Percentiles rank a stretch among this genome's conserved stretches.
phyloP scores from a whole-genome alignment of 2,888 invertebrate genomes.

The Mythimna lalbum region DNA sequence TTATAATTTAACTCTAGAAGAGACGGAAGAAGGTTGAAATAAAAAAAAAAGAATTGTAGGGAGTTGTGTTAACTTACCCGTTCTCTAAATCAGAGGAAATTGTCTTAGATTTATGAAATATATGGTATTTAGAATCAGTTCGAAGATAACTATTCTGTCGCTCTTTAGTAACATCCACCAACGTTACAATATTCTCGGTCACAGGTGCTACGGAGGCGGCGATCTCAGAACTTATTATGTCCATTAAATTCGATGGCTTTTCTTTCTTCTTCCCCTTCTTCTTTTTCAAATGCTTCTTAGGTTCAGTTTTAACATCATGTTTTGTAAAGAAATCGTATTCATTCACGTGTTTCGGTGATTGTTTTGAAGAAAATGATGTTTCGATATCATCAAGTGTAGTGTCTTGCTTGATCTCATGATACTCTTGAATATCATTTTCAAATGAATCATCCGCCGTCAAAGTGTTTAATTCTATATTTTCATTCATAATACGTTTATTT shows the following conservation, averaged over 20 bases:
- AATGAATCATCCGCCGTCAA: slow-evolving; percentile 64
- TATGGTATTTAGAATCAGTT: slow-evolving; percentile 54
- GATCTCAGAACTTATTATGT: slow-evolving; percentile 80
- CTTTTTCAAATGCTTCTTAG: slow-evolving; percentile 70
- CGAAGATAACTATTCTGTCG: slow-evolving; percentile 69
- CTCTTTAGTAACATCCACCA: slow-evolving; percentile 64
- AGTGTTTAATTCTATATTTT: slow-evolving; percentile 78
- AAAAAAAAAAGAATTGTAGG: background rate
- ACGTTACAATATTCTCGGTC: slow-evolving; percentile 73
- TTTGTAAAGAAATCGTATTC: slow-evolving; percentile 82
- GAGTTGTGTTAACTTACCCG: slow-evolving; percentile 71
- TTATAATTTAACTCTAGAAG: background rate
- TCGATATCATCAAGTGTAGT: slow-evolving; percentile 60
- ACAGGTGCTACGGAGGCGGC: slow-evolving; percentile 72
- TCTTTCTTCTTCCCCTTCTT: slow-evolving; percentile 76
- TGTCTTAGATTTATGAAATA: slow-evolving; percentile 59
- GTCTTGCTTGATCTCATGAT: slow-evolving; percentile 81
- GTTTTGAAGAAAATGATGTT: slow-evolving; percentile 63
- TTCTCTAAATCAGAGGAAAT: slow-evolving; percentile 71
- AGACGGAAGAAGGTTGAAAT: background rate
- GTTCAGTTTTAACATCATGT: slow-evolving; percentile 68
- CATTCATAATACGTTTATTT: slow-evolving; percentile 70
- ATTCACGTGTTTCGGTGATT: slow-evolving; percentile 65
- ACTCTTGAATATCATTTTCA: slow-evolving; percentile 81
- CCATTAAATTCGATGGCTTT: slow-evolving; percentile 75